Evolutionary conservation across 2,113 vertebrate genomes (phyloP).

Genomic region (Amphiprion ocellaris): DNA sequence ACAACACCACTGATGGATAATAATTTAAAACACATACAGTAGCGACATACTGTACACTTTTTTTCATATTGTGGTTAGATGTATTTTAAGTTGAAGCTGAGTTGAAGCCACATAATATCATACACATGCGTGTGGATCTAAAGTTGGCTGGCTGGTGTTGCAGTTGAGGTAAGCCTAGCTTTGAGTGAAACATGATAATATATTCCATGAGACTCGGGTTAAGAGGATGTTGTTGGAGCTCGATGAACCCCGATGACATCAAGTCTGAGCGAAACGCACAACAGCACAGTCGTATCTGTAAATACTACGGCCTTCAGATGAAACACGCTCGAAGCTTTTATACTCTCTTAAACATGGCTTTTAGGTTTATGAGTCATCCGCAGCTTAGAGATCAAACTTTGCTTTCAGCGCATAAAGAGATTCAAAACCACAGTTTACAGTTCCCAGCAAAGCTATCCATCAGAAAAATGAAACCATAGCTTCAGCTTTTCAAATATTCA

Average conservation of each 20-base stretch:
- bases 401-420: slow-evolving; percentile 46
- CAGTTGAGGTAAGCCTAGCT: slow-evolving; percentile 71
- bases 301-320: slow-evolving; percentile 43
- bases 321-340: slow-evolving; percentile 33
- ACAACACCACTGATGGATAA: slow-evolving; percentile 28
- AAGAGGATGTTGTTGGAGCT: slow-evolving; percentile 65
- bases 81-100: slow-evolving; percentile 64
- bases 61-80: slow-evolving; percentile 51
- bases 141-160: slow-evolving; percentile 64
- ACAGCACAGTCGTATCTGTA: slow-evolving; percentile 42
- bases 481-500: slow-evolving; percentile 49
- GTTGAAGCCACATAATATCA: slow-evolving; percentile 72
- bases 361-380: slow-evolving; percentile 52
- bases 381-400: slow-evolving; percentile 44
- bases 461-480: slow-evolving; percentile 46
- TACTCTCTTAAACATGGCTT: slow-evolving; percentile 45
- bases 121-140: slow-evolving; percentile 67
- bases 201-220: slow-evolving; percentile 67
- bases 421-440: slow-evolving; percentile 61
- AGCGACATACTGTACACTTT: slow-evolving; percentile 37
- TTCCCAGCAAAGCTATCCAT: slow-evolving; percentile 55
- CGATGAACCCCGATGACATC: slow-evolving; percentile 36
- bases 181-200: slow-evolving; percentile 73
- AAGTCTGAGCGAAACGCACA: slow-evolving; percentile 53
- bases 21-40: slow-evolving; percentile 72